Evolutionary conservation across 2,888 invertebrate genomes (phyloP), one percentile per base, ranked within the genome.

Genomic region (Brachyptera putata): DNA sequence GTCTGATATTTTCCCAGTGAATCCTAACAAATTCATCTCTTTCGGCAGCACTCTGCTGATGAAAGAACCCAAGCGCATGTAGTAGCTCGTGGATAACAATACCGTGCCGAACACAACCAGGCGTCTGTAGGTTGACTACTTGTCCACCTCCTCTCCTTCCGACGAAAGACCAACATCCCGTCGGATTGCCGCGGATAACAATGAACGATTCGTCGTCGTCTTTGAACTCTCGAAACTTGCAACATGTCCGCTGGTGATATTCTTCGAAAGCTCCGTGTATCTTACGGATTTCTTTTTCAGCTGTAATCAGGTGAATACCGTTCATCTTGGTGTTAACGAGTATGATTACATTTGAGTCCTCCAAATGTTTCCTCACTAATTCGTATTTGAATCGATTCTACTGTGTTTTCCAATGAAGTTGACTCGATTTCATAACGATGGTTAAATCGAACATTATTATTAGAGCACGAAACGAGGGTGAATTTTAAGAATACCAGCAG

Each of bases 91-190:
- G 84, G 56, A 81, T 76, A 36, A 82, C 77, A 14, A 80, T 80
- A 3, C 84, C 80, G 57, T 74, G 75, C 1, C 69, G 70, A 5
- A 77, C 67, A 63, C 77, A 77, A 34, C 74, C 73, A 0, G 72
- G 73, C 14, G 69, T 71, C 63, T 74, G 74, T 39, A 84, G 70
- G 60, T 81, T 80, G 2, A 84, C 71, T 0, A 79, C 78, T 71
- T 87, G 87, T 4, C 82, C 80, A 0, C 81, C 81, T 1, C 80
- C 80, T 16, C 75, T 73, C 30, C 81, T 76, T 0, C 87, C 87
- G 1, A 87, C 84, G 66, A 80, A 79, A 1, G 86, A 86, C 77
- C 84, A 85, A 69, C 87, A 87, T 13, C 86, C 84, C 0, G 80
- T 74, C 41, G 75, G 75, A 50, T 69, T 67, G 30, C 73, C 70